Percentiles rank a stretch among this genome's conserved stretches.
Conservation (phyloP, 1,140 invertebrate species). For the Atta colombica region DNA sequence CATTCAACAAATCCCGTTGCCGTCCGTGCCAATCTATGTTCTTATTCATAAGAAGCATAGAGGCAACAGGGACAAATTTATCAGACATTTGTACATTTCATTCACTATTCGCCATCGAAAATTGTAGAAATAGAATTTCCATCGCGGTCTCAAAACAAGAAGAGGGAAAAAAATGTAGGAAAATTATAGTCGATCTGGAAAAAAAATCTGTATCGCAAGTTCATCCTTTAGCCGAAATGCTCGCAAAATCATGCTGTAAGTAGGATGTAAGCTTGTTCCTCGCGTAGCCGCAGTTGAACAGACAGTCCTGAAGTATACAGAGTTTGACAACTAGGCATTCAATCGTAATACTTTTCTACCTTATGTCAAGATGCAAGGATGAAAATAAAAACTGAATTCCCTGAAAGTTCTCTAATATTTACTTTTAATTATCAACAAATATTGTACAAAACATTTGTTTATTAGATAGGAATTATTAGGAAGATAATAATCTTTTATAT, state of each 20-base stretch:
- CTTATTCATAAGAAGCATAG: not conserved
- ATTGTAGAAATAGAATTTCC: slow-evolving; percentile 37
- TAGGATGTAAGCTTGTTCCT: slow-evolving; percentile 47
- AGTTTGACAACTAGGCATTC: slow-evolving; percentile 48
- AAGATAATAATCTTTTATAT: not conserved
- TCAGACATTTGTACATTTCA: slow-evolving; percentile 37
- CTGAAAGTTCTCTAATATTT: slow-evolving; percentile 11
- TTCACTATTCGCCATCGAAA: slow-evolving; percentile 18
- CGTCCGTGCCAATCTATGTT: slow-evolving; percentile 30
- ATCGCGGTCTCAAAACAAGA: not conserved
- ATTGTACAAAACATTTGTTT: not conserved
- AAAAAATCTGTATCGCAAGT: slow-evolving; percentile 41
- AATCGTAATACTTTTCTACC: slow-evolving; percentile 55
- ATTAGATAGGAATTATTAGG: slow-evolving; percentile 5
- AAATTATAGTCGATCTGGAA: slow-evolving; percentile 27
- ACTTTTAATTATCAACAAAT: slow-evolving; percentile 18
- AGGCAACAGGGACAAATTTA: slow-evolving; percentile 31
- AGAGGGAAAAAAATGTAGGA: not conserved
- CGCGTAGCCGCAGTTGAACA: slow-evolving; percentile 34
- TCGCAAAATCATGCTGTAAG: slow-evolving; percentile 48
- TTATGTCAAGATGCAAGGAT: slow-evolving; percentile 56
- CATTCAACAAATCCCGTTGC: slow-evolving; percentile 34
- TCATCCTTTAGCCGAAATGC: slow-evolving; percentile 22
- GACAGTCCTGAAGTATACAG: slow-evolving; percentile 46
- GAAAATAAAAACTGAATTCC: slow-evolving; percentile 54